These are phyloP conservation scores for Delphinus delphis DNA, from an alignment of 2,113 vertebrate species.

Conservation along the genomic window DNA sequence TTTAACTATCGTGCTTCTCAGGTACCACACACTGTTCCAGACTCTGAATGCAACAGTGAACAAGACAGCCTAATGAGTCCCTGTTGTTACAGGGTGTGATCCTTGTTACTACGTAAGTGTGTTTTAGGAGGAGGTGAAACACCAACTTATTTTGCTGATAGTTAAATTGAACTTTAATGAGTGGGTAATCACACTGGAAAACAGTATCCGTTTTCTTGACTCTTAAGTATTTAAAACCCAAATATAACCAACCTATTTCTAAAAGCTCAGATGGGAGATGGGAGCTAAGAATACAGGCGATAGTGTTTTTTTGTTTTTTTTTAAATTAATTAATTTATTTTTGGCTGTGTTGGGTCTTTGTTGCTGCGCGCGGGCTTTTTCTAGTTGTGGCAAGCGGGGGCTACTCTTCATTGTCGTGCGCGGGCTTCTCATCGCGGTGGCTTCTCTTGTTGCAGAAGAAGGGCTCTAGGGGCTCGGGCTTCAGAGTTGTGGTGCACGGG, in stretches of 20 bases:
- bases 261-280: background rate
- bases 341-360: no score
- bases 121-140: background rate
- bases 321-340: no score
- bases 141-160: background rate
- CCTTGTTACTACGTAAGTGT: background rate
- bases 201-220: background rate
- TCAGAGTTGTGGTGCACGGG: no score
- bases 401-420: no score
- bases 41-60: background rate
- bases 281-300: background rate
- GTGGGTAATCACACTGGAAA: background rate
- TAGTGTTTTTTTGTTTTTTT: background rate
- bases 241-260: background rate
- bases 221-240: background rate
- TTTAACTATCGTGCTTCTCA: background rate
- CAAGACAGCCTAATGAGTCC: background rate
- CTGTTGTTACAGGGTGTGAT: background rate
- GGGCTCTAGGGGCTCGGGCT: no score
- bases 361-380: no score
- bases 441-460: no score
- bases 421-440: no score
- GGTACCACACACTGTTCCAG: background rate
- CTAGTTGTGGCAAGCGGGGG: no score
- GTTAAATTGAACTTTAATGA: constrained; percentile 9